Conservation (phyloP, 2,888 invertebrate genomes). For the Tenthredo livida region DNA sequence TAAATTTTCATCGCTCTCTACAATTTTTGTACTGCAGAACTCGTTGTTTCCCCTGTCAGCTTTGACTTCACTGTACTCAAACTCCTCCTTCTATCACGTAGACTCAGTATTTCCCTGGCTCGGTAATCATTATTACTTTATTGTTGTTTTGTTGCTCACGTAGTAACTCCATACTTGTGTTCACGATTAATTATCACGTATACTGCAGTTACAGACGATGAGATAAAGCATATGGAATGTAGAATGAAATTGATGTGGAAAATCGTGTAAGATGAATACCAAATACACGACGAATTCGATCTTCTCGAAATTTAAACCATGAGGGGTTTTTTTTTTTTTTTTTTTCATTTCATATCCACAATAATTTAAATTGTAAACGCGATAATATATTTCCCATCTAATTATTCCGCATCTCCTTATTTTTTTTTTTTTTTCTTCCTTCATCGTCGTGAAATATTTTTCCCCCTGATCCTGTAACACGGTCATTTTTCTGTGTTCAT, state of each 20-base stretch:
- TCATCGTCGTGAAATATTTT: conserved; percentile 1
- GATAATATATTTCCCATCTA: not conserved
- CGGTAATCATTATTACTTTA: conserved; percentile 29
- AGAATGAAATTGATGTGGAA: not conserved
- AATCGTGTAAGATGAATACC: not conserved
- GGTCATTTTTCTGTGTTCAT: not conserved
- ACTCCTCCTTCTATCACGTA: not conserved
- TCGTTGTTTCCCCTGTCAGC: not conserved
- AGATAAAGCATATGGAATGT: not conserved
- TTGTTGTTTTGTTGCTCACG: not conserved
- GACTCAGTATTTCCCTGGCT: not conserved
- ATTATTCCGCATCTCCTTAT: not conserved
- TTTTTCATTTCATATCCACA: too few relatives aligned
- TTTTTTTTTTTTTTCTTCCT: conserved; percentile 46
- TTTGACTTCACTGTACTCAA: not conserved
- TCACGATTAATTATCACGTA: not conserved
- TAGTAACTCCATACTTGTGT: too few relatives aligned
- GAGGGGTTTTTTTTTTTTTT: too few relatives aligned
- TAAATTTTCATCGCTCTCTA: not conserved
- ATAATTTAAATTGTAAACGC: not conserved
- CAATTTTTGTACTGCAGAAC: not conserved
- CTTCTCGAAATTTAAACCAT: too few relatives aligned
- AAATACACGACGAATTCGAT: not conserved
- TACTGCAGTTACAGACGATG: not conserved
- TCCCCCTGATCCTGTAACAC: conserved; percentile 50